phyloP scores from a whole-genome alignment of 2,888 invertebrate genomes.

The Ochropleura plecta region DNA sequence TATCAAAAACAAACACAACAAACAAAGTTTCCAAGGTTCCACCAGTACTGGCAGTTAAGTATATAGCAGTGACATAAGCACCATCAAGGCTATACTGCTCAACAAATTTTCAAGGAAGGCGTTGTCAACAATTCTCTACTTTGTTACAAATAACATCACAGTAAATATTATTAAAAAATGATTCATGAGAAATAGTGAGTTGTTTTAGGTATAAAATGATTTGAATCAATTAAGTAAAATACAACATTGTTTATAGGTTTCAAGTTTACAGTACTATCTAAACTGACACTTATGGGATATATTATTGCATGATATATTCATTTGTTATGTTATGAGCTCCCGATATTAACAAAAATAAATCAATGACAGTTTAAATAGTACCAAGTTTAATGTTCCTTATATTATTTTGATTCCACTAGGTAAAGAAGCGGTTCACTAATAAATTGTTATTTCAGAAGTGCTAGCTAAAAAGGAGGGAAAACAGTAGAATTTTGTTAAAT shows the following conservation, averaged over 20 bases:
- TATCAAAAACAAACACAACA: constrained; percentile 2
- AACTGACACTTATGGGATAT: no score
- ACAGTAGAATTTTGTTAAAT: neutral
- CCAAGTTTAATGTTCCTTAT: neutral
- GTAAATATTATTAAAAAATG: neutral
- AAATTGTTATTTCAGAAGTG: neutral
- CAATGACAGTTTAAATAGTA: neutral
- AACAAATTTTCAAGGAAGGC: constrained; percentile 3
- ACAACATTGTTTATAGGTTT: no score
- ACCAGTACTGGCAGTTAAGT: constrained; percentile 27
- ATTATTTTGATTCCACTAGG: neutral
- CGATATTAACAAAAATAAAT: no score
- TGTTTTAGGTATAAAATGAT: neutral
- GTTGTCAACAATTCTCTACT: constrained; percentile 16
- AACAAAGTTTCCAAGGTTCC: constrained; percentile 36
- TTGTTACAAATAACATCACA: neutral
- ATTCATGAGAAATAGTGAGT: neutral
- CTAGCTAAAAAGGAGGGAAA: neutral
- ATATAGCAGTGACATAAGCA: constrained; percentile 42
- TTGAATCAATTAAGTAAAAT: neutral
- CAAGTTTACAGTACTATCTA: no score
- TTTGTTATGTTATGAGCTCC: no score
- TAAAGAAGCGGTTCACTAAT: neutral
- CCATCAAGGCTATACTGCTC: constrained; percentile 32
- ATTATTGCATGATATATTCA: no score